phyloP scores from a whole-genome alignment of 2,113 vertebrate genomes.

The Elephas maximus region DNA sequence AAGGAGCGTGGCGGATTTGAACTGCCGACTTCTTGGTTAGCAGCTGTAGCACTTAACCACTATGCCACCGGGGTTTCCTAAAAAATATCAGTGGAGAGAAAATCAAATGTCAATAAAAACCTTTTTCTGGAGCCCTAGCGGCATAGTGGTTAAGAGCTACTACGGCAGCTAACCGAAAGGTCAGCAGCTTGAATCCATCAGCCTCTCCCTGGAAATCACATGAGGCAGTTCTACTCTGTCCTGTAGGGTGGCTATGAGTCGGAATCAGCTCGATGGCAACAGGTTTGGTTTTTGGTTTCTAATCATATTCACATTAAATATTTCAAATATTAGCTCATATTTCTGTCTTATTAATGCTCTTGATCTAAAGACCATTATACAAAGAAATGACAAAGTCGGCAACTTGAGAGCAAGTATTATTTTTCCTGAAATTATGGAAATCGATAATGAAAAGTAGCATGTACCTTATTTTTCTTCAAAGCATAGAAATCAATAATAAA shows the following conservation, averaged over 20 bases:
- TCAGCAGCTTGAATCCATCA: too few relatives aligned
- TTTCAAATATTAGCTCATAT: background rate
- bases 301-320: background rate
- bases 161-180: too few relatives aligned
- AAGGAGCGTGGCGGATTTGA: too few relatives aligned
- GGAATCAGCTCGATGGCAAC: too few relatives aligned
- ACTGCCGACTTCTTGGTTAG: too few relatives aligned
- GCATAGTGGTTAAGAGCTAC: too few relatives aligned
- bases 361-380: background rate
- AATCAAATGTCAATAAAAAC: background rate
- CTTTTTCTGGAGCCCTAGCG: background rate
- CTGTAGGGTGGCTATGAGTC: too few relatives aligned
- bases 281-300: background rate
- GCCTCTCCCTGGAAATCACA: too few relatives aligned
- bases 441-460: constrained; percentile 11
- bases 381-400: background rate
- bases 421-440: background rate
- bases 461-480: background rate
- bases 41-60: too few relatives aligned
- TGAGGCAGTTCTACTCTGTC: too few relatives aligned
- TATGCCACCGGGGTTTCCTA: background rate
- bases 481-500: background rate
- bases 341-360: constrained; percentile 12
- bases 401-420: background rate
- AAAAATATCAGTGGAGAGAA: background rate